These are phyloP conservation scores for Synergus japonicus DNA, from an alignment of 2,888 invertebrate species.

Conservation along the genomic window DNA sequence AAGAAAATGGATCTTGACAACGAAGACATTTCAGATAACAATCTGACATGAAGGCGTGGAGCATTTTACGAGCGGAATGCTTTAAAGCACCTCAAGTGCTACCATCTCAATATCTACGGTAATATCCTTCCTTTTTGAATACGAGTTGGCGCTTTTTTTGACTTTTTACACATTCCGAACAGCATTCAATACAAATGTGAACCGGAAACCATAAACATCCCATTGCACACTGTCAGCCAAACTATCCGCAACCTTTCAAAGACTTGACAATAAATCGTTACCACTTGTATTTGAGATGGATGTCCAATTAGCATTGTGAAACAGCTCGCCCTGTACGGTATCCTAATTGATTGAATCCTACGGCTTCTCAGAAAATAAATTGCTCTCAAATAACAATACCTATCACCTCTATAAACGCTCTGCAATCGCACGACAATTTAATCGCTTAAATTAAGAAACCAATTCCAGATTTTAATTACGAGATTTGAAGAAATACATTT, in stretches of 20 bases:
- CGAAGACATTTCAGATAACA: constrained; percentile 25
- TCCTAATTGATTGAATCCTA: constrained; percentile 31
- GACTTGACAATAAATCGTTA: constrained; percentile 29
- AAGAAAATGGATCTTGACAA: background rate
- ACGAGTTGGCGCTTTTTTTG: constrained; percentile 13
- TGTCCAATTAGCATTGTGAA: constrained; percentile 33
- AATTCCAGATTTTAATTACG: background rate
- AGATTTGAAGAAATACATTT: background rate
- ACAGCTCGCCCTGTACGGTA: constrained; percentile 4
- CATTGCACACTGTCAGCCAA: constrained; percentile 25
- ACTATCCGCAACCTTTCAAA: background rate
- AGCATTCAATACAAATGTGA: constrained; percentile 33
- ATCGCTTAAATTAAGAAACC: constrained; percentile 1
- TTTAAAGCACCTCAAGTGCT: constrained; percentile 9
- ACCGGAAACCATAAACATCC: constrained; percentile 38
- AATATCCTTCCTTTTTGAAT: constrained; percentile 36
- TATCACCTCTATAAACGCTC: background rate
- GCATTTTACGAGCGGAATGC: constrained; percentile 35
- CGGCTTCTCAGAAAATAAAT: constrained; percentile 23
- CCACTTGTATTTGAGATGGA: constrained; percentile 26
- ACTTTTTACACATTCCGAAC: constrained; percentile 9
- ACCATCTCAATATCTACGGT: constrained; percentile 24
- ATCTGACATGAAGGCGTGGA: constrained; percentile 12
- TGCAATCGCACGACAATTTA: background rate
- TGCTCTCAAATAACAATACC: constrained; percentile 17